Percentiles rank a stretch among this genome's conserved stretches.
Evolutionary conservation across 2,113 vertebrate species (phyloP).

Genomic region (Engystomops pustulosus): DNA sequence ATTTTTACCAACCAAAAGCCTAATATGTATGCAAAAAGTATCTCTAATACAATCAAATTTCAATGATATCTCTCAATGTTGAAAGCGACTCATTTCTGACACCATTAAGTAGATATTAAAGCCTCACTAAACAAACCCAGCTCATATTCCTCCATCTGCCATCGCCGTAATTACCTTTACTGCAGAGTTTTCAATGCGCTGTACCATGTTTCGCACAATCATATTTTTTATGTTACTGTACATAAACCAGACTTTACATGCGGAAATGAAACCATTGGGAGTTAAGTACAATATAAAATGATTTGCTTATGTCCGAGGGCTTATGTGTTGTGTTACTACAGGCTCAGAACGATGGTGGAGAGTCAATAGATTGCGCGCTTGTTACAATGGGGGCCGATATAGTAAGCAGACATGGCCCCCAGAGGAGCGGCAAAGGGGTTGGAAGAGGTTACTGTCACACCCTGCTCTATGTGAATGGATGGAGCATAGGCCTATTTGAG

Average conservation of each 20-base stretch:
- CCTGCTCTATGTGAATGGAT: too few species aligned
- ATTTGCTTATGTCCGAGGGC: slow-evolving; percentile 1
- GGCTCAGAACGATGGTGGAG: not conserved
- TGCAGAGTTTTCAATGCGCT: not conserved
- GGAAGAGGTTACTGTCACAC: not conserved
- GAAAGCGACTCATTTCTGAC: not conserved
- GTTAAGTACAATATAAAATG: not conserved
- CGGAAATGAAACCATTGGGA: not conserved
- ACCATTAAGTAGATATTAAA: slow-evolving; percentile 29
- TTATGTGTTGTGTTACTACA: not conserved
- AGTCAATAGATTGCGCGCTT: not conserved
- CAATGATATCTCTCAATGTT: slow-evolving; percentile 1
- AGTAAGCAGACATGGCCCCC: not conserved
- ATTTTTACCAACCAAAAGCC: too few species aligned
- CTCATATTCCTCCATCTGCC: not conserved
- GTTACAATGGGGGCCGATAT: not conserved
- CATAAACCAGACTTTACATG: slow-evolving; percentile 16
- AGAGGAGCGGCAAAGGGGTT: not conserved
- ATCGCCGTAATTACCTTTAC: slow-evolving; percentile 13
- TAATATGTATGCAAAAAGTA: too few species aligned
- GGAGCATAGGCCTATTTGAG: too few species aligned
- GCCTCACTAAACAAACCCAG: not conserved
- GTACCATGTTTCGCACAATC: not conserved
- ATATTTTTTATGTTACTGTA: slow-evolving; percentile 40
- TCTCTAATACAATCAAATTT: not conserved